Conservation (phyloP, 2,888 invertebrate genomes). For the Eretmocerus hayati region DNA sequence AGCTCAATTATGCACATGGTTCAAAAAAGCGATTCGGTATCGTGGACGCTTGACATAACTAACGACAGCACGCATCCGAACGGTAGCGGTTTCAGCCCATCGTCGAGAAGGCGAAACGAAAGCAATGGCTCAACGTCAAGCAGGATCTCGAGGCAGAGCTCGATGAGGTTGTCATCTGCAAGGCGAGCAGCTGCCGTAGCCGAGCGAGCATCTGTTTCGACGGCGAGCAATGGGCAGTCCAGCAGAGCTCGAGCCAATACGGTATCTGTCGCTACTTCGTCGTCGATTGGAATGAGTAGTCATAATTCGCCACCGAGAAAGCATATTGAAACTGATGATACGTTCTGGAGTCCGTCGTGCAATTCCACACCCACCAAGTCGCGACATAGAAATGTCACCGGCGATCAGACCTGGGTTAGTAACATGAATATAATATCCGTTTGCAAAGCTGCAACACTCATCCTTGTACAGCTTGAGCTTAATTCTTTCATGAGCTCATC, state of each 20-base stretch:
- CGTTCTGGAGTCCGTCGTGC: constrained; percentile 34
- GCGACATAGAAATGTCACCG: too few species aligned
- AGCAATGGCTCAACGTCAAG: too few species aligned
- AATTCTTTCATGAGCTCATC: too few species aligned
- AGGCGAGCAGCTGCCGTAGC: constrained; percentile 31
- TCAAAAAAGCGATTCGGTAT: constrained; percentile 78
- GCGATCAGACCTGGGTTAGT: constrained; percentile 17
- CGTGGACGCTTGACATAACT: constrained; percentile 78
- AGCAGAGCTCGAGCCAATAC: constrained; percentile 40
- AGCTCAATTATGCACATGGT: constrained; percentile 78
- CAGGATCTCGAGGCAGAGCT: constrained; percentile 35
- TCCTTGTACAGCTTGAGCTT: too few species aligned
- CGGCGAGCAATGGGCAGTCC: constrained; percentile 10
- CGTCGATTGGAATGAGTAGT: too few species aligned
- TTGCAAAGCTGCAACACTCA: too few species aligned
- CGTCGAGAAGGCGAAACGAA: constrained; percentile 11
- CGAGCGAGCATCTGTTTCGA: neutral
- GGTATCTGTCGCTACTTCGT: constrained; percentile 35
- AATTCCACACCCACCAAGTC: constrained; percentile 35
- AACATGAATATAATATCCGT: too few species aligned
- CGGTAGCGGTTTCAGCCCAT: constrained; percentile 19
- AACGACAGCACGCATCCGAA: constrained; percentile 22
- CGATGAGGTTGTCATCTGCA: constrained; percentile 32
- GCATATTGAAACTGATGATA: constrained; percentile 6
- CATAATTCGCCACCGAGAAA: too few species aligned